Evolutionary conservation across 2,113 vertebrate species (phyloP).

Genomic region (Tupaia chinensis): DNA sequence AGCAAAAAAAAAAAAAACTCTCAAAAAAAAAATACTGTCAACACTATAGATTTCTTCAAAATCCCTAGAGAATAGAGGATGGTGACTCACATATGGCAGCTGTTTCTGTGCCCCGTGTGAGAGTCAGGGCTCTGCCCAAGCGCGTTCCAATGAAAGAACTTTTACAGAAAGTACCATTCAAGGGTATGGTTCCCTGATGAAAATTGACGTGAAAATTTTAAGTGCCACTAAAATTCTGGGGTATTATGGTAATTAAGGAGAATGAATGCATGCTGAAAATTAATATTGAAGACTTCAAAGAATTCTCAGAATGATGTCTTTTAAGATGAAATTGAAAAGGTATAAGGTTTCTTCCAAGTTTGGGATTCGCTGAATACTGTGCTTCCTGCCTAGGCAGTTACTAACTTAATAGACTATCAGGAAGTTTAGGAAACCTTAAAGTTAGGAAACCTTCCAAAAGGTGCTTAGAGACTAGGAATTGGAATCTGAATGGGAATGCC

Average conservation of each 20-base stretch:
- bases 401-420: neutral
- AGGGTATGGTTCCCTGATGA: constrained; percentile 6
- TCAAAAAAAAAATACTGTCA: neutral
- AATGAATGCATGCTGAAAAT: constrained; percentile 28
- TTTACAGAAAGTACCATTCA: constrained; percentile 21
- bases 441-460: neutral
- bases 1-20: no score
- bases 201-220: constrained; percentile 47
- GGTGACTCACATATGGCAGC: neutral
- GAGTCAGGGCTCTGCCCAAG: neutral
- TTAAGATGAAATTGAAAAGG: constrained; percentile 40
- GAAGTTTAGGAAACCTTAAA: no score
- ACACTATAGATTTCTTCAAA: neutral
- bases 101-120: neutral
- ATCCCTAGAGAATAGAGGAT: neutral
- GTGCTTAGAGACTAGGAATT: neutral
- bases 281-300: constrained; percentile 45
- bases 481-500: neutral
- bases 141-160: constrained; percentile 16
- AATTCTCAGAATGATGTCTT: constrained; percentile 46
- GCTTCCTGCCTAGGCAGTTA: constrained; percentile 3
- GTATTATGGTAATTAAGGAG: constrained; percentile 44
- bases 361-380: constrained; percentile 28
- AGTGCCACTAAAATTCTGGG: constrained; percentile 55
- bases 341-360: constrained; percentile 15